Percentiles rank a stretch among this genome's conserved stretches.
phyloP scores from a whole-genome alignment of 2,113 vertebrate species.

The Typhlomys cinereus region DNA sequence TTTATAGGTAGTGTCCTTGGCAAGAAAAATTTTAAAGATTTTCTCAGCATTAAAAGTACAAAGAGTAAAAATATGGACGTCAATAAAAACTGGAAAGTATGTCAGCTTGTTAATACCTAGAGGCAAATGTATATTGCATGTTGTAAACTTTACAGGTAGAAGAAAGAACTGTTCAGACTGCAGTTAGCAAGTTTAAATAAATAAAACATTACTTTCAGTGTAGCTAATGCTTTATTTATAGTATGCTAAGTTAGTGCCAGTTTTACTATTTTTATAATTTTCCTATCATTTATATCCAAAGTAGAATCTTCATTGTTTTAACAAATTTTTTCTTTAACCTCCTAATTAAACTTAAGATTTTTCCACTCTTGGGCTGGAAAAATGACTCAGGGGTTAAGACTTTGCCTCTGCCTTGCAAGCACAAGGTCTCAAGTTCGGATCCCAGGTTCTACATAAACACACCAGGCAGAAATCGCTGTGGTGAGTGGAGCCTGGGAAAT shows the following conservation, averaged over 20 bases:
- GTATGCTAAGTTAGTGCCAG: background rate
- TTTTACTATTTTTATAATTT: background rate
- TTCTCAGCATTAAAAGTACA: background rate
- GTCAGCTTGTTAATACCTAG: background rate
- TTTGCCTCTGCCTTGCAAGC: too few species aligned
- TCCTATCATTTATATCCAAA: background rate
- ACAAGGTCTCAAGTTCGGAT: too few species aligned
- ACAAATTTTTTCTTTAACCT: background rate
- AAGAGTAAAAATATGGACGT: too few species aligned
- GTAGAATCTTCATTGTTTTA: background rate
- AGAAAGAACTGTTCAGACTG: background rate
- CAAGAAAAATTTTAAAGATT: background rate
- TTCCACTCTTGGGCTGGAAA: too few species aligned
- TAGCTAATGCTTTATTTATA: conserved; percentile 24
- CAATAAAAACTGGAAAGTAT: background rate
- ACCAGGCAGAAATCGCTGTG: too few species aligned
- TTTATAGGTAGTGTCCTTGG: background rate
- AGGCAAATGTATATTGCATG: conserved; percentile 1
- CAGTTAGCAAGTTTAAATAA: background rate
- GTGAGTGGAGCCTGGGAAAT: too few species aligned
- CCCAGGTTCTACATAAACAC: too few species aligned
- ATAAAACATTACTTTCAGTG: conserved; percentile 6
- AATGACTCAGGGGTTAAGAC: too few species aligned
- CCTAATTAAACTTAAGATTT: background rate
- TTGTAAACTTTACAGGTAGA: background rate